A percentile compares a stretch with the other conserved stretches of the same genome.
Conservation (phyloP, 2,888 invertebrate species). For the Carabus problematicus region DNA sequence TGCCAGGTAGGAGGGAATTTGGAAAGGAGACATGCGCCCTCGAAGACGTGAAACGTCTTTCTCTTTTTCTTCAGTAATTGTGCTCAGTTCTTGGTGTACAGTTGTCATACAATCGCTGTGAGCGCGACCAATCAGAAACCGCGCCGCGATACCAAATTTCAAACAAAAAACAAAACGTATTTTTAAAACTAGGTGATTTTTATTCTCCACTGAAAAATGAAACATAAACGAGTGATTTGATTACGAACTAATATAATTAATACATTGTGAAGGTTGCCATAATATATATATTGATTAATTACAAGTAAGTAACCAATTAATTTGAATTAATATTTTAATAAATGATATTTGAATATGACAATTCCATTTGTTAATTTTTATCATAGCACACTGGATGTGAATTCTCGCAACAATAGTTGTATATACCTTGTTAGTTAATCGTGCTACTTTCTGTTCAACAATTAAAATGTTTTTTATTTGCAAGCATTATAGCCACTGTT, state of each 20-base stretch:
- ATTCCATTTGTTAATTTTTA: too few species aligned
- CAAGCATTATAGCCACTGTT: too few species aligned
- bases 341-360: too few species aligned
- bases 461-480: too few species aligned
- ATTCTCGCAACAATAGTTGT: too few species aligned
- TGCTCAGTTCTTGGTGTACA: slow-evolving; percentile 22
- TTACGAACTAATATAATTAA: slow-evolving; percentile 23
- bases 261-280: slow-evolving; percentile 20
- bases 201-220: slow-evolving; percentile 16
- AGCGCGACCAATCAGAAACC: slow-evolving; percentile 6
- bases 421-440: too few species aligned
- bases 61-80: slow-evolving; percentile 30
- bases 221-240: slow-evolving; percentile 31
- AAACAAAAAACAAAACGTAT: background rate
- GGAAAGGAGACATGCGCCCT: slow-evolving; percentile 6
- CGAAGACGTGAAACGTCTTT: slow-evolving; percentile 13
- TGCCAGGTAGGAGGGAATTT: slow-evolving; percentile 27
- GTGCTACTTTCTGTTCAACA: too few species aligned
- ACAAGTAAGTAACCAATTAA: background rate
- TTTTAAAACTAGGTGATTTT: background rate
- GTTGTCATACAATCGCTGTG: too few species aligned
- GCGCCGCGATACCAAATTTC: slow-evolving; percentile 7
- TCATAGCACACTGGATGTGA: too few species aligned
- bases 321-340: slow-evolving; percentile 5
- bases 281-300: too few species aligned